Base-by-base conservation (phyloP, 30 jellyfish, hydroid and myxozoan species). In the Hydractinia echinata region DNA sequence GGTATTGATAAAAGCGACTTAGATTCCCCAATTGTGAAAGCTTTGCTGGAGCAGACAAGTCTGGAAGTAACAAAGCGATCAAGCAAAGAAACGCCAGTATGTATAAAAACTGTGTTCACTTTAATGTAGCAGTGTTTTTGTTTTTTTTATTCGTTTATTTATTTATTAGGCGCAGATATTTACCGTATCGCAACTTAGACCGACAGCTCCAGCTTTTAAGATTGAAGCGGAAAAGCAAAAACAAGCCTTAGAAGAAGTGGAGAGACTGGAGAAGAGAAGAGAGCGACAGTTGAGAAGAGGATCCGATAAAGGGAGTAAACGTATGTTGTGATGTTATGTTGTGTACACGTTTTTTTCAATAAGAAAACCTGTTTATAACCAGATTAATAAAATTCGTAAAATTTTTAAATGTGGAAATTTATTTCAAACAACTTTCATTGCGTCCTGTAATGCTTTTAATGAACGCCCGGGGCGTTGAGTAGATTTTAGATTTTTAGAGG, bases 241-340 rank as follows among this genome's bases (percentile, higher is more conserved):
- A 54, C 82, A 21, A 48, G 87, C 87, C 39, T 61, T 80, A 30
- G 87, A 62, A 62, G 87, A 80, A 66, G 87, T 66, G 21, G 87
- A 80, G 14, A 62, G 66, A 67, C 55, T 66, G 4, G 81, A 80
- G 60, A 61, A 80, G 19, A 51, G 81, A 21, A 64, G 81, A 10
- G 87, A 80, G 58, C 83, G 87, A 44, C 87, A 61, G 21, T 52
- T 66, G 2, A 5, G 72, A 16, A 56, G 85, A 52, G 77, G 85
- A 64, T 44, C 19, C 39, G 74, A 64, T 64, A 64, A 64, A 51
- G 74, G 74, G 51, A 13, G 74, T 51, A 64, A 64, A 64, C 74
- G 74, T 6, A 30, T 30, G 44, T 30, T 30, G 44, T 30, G 44
- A 30, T 30, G 2, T 30, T 2, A 30, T 30, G 44, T 30, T 30